phyloP scores from a whole-genome alignment of 2,888 invertebrate genomes.

The Salpingus planirostris region DNA sequence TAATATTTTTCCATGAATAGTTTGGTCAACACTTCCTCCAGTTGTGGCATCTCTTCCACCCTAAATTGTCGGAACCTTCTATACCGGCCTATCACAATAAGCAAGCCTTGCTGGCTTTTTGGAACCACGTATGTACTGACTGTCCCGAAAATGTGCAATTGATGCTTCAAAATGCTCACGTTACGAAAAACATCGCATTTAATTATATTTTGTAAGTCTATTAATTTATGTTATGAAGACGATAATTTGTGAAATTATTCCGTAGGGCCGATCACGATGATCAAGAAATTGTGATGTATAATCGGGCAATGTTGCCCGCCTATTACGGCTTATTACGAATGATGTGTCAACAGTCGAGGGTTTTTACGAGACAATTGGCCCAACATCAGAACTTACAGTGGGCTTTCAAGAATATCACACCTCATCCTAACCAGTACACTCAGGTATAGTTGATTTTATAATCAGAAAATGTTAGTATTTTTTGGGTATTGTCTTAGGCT shows the following conservation, averaged over 20 bases:
- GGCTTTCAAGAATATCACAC: conserved; percentile 94
- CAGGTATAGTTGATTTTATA: conserved; percentile 41
- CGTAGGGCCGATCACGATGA: conserved; percentile 91
- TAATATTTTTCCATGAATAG: conserved; percentile 47
- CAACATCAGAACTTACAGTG: conserved; percentile 93
- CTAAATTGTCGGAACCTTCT: conserved; percentile 86
- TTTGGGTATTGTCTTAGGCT: conserved; percentile 50
- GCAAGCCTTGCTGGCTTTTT: conserved; percentile 84
- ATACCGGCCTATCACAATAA: conserved; percentile 94
- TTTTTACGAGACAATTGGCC: conserved; percentile 78
- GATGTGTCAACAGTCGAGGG: conserved; percentile 81
- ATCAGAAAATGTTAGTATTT: conserved; percentile 4
- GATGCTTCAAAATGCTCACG: conserved; percentile 77
- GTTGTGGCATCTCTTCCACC: conserved; percentile 91
- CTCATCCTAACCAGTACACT: conserved; percentile 90
- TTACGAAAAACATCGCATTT: conserved; percentile 91
- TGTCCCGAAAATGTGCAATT: conserved; percentile 88
- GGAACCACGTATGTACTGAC: conserved; percentile 88
- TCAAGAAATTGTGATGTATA: conserved; percentile 89
- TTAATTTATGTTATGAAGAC: conserved; percentile 1
- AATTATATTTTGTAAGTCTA: conserved; percentile 85
- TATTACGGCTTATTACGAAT: conserved; percentile 83
- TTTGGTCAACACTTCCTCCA: conserved; percentile 88
- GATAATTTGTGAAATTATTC: conserved; percentile 13
- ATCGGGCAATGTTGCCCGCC: conserved; percentile 88